These are phyloP conservation scores for Xyrauchen texanus DNA, from an alignment of 2,113 vertebrate genomes.

Conservation along the genomic window DNA sequence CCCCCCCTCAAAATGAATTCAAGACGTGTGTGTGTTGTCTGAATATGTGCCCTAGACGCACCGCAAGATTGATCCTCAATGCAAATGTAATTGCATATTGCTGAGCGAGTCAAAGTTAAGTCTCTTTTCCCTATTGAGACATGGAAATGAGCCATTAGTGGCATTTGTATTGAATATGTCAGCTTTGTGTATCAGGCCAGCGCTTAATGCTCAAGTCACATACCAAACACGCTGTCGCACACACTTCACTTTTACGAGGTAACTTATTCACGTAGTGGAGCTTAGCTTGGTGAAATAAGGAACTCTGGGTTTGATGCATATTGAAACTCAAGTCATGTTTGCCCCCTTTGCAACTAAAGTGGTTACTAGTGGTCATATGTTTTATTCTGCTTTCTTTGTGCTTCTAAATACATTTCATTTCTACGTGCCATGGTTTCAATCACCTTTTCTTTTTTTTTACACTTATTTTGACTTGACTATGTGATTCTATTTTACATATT, in stretches of 20 bases:
- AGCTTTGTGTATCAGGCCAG: not conserved
- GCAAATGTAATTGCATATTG: not conserved
- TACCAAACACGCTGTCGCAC: not conserved
- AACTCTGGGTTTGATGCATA: not conserved
- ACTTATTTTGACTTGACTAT: conserved; percentile 39
- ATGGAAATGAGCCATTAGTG: not conserved
- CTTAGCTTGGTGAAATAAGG: not conserved
- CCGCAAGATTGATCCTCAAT: not conserved
- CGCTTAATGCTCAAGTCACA: not conserved
- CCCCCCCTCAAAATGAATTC: not conserved
- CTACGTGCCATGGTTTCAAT: conserved; percentile 57
- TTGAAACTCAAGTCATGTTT: conserved; percentile 40
- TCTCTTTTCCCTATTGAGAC: not conserved
- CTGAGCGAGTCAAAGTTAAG: not conserved
- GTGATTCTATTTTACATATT: conserved; percentile 67
- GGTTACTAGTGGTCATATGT: conserved; percentile 20
- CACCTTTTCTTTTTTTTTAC: conserved; percentile 48
- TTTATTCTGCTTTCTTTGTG: conserved; percentile 30
- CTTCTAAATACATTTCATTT: conserved; percentile 75
- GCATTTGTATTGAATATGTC: not conserved
- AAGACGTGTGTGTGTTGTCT: not conserved
- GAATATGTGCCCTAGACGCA: not conserved
- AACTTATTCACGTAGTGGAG: not conserved
- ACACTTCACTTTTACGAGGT: not conserved
- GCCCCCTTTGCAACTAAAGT: conserved; percentile 1